Evolutionary conservation across 2,113 vertebrate species (phyloP).

Genomic region (Cyphomyrus discorhynchus): DNA sequence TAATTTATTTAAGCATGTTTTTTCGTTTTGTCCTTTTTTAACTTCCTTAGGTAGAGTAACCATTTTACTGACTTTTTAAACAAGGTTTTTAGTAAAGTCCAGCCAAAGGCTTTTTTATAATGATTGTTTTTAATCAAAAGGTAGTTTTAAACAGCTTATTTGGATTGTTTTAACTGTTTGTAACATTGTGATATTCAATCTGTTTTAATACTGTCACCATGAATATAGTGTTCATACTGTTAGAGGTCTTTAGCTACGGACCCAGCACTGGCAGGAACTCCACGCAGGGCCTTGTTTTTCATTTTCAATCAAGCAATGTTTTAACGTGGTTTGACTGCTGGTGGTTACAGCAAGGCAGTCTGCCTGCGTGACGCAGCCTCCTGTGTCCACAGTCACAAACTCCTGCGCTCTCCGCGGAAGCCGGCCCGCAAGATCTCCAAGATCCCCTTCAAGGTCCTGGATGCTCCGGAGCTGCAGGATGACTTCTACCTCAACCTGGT

Average conservation of each 20-base stretch:
- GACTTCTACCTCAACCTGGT: conserved; percentile 55
- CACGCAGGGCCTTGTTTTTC: too few species aligned
- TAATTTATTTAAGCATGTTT: neutral
- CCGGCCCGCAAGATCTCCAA: conserved; percentile 53
- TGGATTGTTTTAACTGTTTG: neutral
- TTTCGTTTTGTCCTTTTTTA: neutral
- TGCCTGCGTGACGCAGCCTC: neutral
- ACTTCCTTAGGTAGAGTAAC: neutral
- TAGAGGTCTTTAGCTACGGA: neutral
- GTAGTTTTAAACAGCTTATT: neutral
- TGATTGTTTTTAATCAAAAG: neutral
- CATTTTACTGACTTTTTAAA: neutral
- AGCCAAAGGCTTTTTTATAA: neutral
- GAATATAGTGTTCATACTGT: neutral
- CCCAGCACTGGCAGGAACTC: neutral
- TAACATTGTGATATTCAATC: neutral
- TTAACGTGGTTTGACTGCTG: neutral
- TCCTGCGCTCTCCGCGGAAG: conserved; percentile 48
- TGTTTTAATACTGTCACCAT: neutral
- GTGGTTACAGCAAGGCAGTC: neutral
- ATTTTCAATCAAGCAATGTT: neutral
- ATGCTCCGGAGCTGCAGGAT: conserved; percentile 51
- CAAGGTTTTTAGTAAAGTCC: neutral
- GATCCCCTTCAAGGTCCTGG: conserved; percentile 52
- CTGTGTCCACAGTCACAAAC: conserved; percentile 40